Evolutionary conservation across 1,140 invertebrate species (phyloP), one percentile per base, ranked within the genome.

Genomic region (Pseudomyrmex concolor): DNA sequence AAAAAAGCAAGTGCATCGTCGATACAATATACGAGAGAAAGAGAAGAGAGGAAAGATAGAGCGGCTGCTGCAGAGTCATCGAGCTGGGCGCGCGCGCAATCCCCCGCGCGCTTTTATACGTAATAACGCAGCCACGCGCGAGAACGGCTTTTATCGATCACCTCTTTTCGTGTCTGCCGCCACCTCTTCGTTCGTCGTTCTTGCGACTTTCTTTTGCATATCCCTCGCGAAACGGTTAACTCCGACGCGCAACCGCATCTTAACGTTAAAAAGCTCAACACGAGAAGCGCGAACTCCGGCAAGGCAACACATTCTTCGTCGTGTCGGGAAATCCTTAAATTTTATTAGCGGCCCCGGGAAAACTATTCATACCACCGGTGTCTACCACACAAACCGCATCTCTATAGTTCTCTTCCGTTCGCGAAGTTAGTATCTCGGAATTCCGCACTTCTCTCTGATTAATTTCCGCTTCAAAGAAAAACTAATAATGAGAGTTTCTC

Each of bases 91-190:
- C 45, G 76, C 54, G 87, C 86, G 72, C 85, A 85, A 89, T 88
- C 74, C 84, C 76, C 63, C 34, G 34, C 34, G 84, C 45, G 82
- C 72, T 84, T 89, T 88, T 87, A 84, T 89, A 89, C 86, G 84
- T 89, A 89, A 89, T 89, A 88, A 89, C 84, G 86, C 74, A 86
- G 80, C 87, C 86, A 89, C 74, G 84, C 74, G 84, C 86, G 87
- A 86, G 87, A 80, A 74, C 45, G 77, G 86, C 80, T 84, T 88
- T 89, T 89, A 89, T 89, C 87, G 87, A 89, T 84, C 86, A 88
- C 54, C 86, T 80, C 87, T 85, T 85, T 57, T 63, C 86, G 83
- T 50, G 76, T 84, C 68, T 83, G 57, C 83, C 74, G n/a, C 34
- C 74, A 13, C 34, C 25, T 82, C 67, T 63, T 84, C 74, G 86